These are phyloP conservation scores for Neodon shergylaensis DNA, from an alignment of 2,113 vertebrate species.

Conservation along the genomic window DNA sequence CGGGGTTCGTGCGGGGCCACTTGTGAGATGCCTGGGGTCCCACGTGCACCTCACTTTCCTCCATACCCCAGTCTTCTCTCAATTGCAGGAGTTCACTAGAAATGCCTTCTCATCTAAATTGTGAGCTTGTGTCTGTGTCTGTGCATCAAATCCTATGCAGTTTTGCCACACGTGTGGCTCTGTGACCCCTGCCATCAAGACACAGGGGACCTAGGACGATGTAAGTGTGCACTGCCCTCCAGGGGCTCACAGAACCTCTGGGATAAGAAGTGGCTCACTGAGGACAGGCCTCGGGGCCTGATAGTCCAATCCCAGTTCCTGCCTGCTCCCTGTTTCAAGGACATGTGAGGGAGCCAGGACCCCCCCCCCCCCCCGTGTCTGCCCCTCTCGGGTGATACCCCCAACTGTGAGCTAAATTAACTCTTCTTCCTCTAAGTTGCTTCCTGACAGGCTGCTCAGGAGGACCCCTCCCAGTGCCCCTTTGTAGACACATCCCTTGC, in stretches of 20 bases:
- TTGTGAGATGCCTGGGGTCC: neutral
- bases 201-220: neutral
- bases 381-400: neutral
- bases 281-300: neutral
- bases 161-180: neutral
- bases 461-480: neutral
- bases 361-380: neutral
- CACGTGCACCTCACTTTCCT: fast-evolving
- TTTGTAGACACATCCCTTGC: neutral
- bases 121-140: neutral
- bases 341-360: neutral
- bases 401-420: neutral
- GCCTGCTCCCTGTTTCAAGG: neutral
- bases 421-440: no score
- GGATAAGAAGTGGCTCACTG: neutral
- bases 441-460: neutral
- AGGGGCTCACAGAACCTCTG: neutral
- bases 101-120: neutral
- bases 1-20: fast-evolving
- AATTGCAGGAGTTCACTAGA: neutral
- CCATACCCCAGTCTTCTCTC: neutral
- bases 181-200: neutral
- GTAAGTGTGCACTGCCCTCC: neutral
- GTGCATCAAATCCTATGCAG: no score
- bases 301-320: neutral